phyloP scores from a whole-genome alignment of 2,888 invertebrate species.

The Calliopum simillimum region DNA sequence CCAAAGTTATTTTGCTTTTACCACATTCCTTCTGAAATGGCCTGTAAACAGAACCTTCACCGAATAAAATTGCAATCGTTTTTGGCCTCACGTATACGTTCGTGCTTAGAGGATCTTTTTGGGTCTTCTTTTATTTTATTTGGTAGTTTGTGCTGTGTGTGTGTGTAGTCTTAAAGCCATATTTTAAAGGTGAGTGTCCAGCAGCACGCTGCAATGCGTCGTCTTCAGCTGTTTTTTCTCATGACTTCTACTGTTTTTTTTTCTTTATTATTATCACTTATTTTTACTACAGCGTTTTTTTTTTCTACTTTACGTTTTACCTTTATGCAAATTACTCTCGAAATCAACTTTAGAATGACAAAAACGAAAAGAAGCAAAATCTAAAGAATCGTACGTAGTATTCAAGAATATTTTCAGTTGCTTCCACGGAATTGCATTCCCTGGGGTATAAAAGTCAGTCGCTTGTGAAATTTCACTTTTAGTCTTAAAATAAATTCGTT shows the following conservation, averaged over 20 bases:
- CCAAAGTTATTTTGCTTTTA: no score
- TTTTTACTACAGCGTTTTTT: no score
- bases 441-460: slow-evolving; percentile 15
- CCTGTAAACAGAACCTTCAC: slow-evolving; percentile 20
- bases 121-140: slow-evolving; percentile 18
- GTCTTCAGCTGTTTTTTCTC: slow-evolving; percentile 15
- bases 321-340: slow-evolving; percentile 2
- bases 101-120: no score
- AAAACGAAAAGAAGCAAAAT: neutral
- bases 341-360: neutral
- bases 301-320: neutral
- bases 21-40: no score
- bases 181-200: slow-evolving; percentile 19
- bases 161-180: neutral
- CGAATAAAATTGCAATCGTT: slow-evolving; percentile 11
- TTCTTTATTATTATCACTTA: no score
- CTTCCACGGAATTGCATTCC: slow-evolving; percentile 2
- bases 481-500: slow-evolving; percentile 16
- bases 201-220: neutral
- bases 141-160: slow-evolving; percentile 24
- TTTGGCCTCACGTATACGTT: neutral
- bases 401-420: slow-evolving; percentile 4
- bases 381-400: neutral
- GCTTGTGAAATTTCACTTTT: slow-evolving; percentile 24
- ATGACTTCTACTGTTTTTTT: neutral